Percentiles rank a stretch among this genome's conserved stretches.
These are phyloP conservation scores for Gnathonemus echidnorhynchus DNA, from an alignment of 2,113 vertebrate species.

Conservation along the genomic window DNA sequence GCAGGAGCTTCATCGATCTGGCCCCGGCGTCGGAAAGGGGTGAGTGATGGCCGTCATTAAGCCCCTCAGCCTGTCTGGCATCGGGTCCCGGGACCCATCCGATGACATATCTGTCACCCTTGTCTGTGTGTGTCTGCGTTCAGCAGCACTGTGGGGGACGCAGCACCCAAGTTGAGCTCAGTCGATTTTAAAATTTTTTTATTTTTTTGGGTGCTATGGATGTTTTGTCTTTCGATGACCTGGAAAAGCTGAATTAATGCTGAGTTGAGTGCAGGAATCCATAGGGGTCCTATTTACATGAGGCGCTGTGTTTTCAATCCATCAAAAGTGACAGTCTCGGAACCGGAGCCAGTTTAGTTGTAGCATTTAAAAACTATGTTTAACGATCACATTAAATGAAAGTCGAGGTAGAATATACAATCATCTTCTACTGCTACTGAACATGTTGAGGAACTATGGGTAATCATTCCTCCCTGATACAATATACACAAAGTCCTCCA, in stretches of 20 bases:
- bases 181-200: not conserved
- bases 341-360: not conserved
- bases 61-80: not conserved
- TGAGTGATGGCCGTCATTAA: conserved; percentile 64
- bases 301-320: not conserved
- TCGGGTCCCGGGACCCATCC: not conserved
- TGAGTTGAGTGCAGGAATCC: not conserved
- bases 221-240: not conserved
- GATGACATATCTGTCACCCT: not conserved
- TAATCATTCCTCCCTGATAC: not conserved
- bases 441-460: not conserved
- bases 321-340: not conserved
- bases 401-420: not conserved
- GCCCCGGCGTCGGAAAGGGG: conserved; percentile 94
- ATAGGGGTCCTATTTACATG: not conserved
- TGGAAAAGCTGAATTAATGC: not conserved
- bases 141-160: not conserved
- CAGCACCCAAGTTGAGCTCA: not conserved
- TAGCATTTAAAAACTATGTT: not conserved
- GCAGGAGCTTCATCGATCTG: conserved; percentile 95
- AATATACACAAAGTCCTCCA: not conserved
- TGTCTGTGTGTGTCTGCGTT: not conserved
- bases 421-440: not conserved
- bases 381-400: not conserved
- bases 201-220: not conserved